Percentiles rank a stretch among this genome's conserved stretches.
phyloP scores from a whole-genome alignment of 2,888 invertebrate genomes.

The Ophion slaviceki region DNA sequence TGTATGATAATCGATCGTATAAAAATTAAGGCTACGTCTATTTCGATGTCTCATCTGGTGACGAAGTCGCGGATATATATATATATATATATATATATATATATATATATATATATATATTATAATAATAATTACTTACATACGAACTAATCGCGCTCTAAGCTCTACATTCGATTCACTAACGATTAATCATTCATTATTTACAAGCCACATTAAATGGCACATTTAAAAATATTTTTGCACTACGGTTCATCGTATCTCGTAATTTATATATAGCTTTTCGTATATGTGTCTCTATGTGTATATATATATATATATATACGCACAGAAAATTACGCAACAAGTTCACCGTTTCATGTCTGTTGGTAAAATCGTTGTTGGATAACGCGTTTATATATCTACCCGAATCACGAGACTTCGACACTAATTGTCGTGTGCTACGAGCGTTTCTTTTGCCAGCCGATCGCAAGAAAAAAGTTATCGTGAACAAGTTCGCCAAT shows the following conservation, averaged over 20 bases:
- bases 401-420: conserved; percentile 3
- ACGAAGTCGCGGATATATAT: conserved; percentile 19
- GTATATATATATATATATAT: conserved; percentile 28
- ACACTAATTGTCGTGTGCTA: not conserved
- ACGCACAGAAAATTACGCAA: conserved; percentile 32
- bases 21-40: conserved; percentile 55
- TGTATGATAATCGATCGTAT: conserved; percentile 56
- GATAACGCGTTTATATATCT: conserved; percentile 7
- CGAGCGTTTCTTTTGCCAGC: not conserved
- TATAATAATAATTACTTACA: conserved; percentile 55
- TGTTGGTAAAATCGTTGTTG: conserved; percentile 2
- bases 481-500: not conserved
- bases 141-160: conserved; percentile 44
- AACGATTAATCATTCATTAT: conserved; percentile 73
- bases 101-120: conserved; percentile 22
- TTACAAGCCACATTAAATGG: conserved; percentile 83
- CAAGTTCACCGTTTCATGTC: conserved; percentile 28
- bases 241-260: conserved; percentile 77
- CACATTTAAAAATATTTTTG: conserved; percentile 82
- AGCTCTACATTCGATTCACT: conserved; percentile 56
- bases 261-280: conserved; percentile 9
- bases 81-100: conserved; percentile 13
- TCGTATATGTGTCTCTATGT: not conserved
- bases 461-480: not conserved
- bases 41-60: conserved; percentile 42